Base-by-base conservation (phyloP, 2,797 vertebrate species). In the Artibeus jamaicensis region DNA sequence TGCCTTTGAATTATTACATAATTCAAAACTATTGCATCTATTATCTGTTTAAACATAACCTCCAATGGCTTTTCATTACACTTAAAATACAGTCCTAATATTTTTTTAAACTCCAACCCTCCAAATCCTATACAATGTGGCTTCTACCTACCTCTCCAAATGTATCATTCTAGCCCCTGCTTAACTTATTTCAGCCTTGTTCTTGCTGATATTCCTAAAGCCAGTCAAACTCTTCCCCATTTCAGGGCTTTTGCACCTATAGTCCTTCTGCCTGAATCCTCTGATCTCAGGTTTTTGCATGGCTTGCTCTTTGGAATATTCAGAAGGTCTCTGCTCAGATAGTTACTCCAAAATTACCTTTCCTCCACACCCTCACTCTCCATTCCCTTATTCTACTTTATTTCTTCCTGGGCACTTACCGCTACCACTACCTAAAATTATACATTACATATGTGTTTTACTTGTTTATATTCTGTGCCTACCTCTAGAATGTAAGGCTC, bases 271-370 rank as follows among this genome's bases (percentile, higher is more conserved):
- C 62, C 46, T 89, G 48, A 50, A 39, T 86, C 26, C 16, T 57
- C 24, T 82, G 68, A 76, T 26, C 39, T 82, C 26, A 29, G 65
- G n/a, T 22, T 24, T 89, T 83, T 90, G 46, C 22, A 14, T 53
- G 39, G 39, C 70, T 92, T 96, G 57, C 71, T 81, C 57, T 81
- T 90, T 44, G 70, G 48, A 92, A n/a, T 83, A 65, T 93, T 94
- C 39, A 55, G 11, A 91, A 67, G 50, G 9, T 70, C 26, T 78
- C 48, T 89, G 65, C 71, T 93, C 14, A 50, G 9, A 82, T 84
- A 42, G 94, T 93, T 65, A 70, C 16, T 91, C 42, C 77, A 83
- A 37, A 78, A 77, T 77, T 71, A 48, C 6, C 22, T 11, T 32
- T 82, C 18, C 29, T 59, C n/a, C 4, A n/a, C 14, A 19, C 39